Evolutionary conservation across 2,113 vertebrate genomes (phyloP).

Genomic region (Ptychochromis oligacanthus): DNA sequence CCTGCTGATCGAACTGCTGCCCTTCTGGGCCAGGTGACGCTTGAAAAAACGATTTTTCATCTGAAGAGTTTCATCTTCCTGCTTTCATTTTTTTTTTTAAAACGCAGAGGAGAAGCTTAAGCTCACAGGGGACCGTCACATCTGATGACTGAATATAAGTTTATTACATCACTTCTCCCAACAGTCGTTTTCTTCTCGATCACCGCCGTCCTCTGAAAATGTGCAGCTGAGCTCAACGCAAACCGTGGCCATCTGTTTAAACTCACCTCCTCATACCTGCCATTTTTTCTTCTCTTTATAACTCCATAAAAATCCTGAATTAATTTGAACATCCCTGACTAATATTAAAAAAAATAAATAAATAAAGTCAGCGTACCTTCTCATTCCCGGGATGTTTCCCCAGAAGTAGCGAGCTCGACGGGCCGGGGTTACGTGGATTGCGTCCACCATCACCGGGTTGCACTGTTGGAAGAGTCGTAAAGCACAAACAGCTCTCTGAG

Average conservation of each 20-base stretch:
- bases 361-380: conserved; percentile 79
- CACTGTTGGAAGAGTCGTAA: conserved; percentile 78
- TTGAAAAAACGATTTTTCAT: rapidly evolving
- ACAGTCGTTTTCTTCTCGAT: neutral
- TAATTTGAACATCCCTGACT: no score
- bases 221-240: neutral
- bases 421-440: conserved; percentile 90
- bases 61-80: neutral
- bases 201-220: neutral
- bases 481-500: neutral
- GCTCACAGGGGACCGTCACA: neutral
- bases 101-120: no score
- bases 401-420: conserved; percentile 92
- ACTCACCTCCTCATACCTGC: no score
- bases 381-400: conserved; percentile 97
- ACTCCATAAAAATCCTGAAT: no score
- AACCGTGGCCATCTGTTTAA: neutral
- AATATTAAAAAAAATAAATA: neutral
- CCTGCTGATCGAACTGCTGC: no score
- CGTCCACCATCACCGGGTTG: conserved; percentile 93
- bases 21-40: neutral
- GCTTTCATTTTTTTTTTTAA: no score
- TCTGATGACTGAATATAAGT: rapidly evolving
- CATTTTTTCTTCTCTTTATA: no score
- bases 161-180: no score